Conservation (phyloP, 2,888 invertebrate species). For the Drosophila anceps region DNA sequence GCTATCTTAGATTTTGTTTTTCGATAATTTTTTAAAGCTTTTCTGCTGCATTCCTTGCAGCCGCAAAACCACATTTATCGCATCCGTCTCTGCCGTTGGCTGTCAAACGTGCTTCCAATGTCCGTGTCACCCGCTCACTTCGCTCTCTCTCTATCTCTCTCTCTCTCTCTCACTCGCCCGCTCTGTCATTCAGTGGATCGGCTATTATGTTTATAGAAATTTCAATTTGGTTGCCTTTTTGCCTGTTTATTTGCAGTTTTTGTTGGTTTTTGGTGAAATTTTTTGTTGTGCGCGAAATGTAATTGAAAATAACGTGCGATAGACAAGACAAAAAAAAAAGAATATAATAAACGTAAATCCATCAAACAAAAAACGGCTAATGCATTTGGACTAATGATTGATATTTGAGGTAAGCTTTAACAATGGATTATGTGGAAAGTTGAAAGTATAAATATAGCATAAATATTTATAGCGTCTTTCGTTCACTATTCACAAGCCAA, state of each 20-base stretch:
- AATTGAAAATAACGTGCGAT: constrained; percentile 64
- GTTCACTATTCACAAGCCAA: background rate
- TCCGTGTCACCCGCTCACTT: background rate
- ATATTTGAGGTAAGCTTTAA: constrained; percentile 46
- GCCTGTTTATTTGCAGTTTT: constrained; percentile 43
- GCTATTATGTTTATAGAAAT: constrained; percentile 59
- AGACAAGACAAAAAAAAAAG: constrained; percentile 22
- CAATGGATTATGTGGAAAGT: constrained; percentile 34
- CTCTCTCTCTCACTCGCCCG: background rate
- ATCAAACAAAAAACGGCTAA: constrained; percentile 38
- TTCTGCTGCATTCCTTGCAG: constrained; percentile 66
- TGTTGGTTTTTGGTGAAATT: constrained; percentile 66
- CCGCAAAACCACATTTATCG: constrained; percentile 72
- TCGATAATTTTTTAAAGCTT: constrained; percentile 64
- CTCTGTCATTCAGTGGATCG: background rate
- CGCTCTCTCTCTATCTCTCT: background rate
- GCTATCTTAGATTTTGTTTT: constrained; percentile 63
- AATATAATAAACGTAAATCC: constrained; percentile 22
- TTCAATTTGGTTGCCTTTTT: constrained; percentile 50
- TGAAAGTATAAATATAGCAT: constrained; percentile 15
- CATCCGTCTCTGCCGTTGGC: constrained; percentile 31
- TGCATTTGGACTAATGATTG: constrained; percentile 51
- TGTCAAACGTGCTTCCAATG: constrained; percentile 42
- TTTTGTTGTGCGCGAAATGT: constrained; percentile 58
- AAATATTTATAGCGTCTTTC: background rate